Evolutionary conservation across 1,140 invertebrate genomes (phyloP), one percentile per base, ranked within the genome.

Genomic region (Bombus confusus): DNA sequence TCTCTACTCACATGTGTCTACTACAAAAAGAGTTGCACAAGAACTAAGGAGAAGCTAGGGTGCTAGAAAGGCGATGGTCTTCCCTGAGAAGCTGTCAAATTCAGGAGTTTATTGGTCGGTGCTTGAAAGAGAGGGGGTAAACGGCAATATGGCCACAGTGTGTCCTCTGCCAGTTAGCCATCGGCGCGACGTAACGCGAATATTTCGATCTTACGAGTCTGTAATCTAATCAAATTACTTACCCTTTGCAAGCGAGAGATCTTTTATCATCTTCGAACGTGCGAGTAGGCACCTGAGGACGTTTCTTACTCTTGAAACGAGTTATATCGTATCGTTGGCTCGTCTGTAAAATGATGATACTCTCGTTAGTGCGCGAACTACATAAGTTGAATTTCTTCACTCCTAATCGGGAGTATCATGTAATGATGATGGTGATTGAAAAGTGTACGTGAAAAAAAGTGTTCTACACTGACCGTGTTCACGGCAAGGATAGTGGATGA

Each of bases 141-240:
- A 92, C 75, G 83, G 85, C 91, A 94, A 94, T 89, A 94, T 94
- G 94, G 94, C 94, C 89, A 91, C 91, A 88, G 89, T 91, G 79
- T 88, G 90, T 90, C 85, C 87, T 66, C 89, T 79, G 90, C 77
- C 88, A 87, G 91, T 87, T 83, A 69, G 80, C 59, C 87, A 93
- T 80, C 86, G 83, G 78, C 86, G 87, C 88, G 89, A 92, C 87
- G 85, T 86, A 86, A 84, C 78, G 86, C 25, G 76, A 80, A 87
- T 80, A 86, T 89, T 72, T 73, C 59, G 79, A 57, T 83, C 8
- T 28, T 57, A 37, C 43, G 66, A 52, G 80, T 77, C 31, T 37
- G 28, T 52, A 68, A 62, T n/a, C n/a, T 39, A 10, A 78, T 6
- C 6, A 31, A 69, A 69, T 72, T n/a, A 66, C 83, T 90, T 80